Percentiles rank a stretch among this genome's conserved stretches.
These are phyloP conservation scores for Drosophila elegans DNA, from an alignment of 1,140 invertebrate species.

Conservation along the genomic window DNA sequence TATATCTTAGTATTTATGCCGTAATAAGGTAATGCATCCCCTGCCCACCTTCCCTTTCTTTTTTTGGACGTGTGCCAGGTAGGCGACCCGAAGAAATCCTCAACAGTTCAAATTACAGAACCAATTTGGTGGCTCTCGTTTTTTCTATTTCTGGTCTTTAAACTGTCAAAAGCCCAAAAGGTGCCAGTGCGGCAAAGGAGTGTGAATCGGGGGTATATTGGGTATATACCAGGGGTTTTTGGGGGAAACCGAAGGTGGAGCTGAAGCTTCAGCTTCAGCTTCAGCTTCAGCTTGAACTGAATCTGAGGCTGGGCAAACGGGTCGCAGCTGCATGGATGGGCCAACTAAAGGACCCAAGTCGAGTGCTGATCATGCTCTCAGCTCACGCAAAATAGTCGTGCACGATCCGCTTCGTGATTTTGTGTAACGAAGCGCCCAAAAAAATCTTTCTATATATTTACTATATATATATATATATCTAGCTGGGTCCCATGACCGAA, in stretches of 20 bases:
- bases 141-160: constrained; percentile 19
- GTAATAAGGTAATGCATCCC: neutral
- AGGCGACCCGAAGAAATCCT: constrained; percentile 2
- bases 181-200: constrained; percentile 26
- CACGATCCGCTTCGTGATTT: constrained; percentile 85
- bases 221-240: neutral
- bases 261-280: too few relatives aligned
- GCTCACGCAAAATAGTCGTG: constrained; percentile 85
- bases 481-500: constrained; percentile 67
- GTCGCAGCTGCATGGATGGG: constrained; percentile 44
- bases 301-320: constrained; percentile 16
- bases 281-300: too few relatives aligned
- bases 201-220: constrained; percentile 10
- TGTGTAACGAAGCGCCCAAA: constrained; percentile 83
- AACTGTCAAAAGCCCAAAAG: constrained; percentile 42
- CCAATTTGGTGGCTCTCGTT: constrained; percentile 40
- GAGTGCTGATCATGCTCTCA: constrained; percentile 82
- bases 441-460: constrained; percentile 56
- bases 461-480: constrained; percentile 35
- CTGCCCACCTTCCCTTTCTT: neutral
- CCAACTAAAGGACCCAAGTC: constrained; percentile 45
- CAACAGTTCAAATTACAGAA: constrained; percentile 30
- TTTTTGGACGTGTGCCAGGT: constrained; percentile 17
- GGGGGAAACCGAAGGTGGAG: neutral
- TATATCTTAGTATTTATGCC: too few relatives aligned